Evolutionary conservation across 2,113 vertebrate genomes (phyloP), one percentile per base, ranked within the genome.

Genomic region (Alces alces): DNA sequence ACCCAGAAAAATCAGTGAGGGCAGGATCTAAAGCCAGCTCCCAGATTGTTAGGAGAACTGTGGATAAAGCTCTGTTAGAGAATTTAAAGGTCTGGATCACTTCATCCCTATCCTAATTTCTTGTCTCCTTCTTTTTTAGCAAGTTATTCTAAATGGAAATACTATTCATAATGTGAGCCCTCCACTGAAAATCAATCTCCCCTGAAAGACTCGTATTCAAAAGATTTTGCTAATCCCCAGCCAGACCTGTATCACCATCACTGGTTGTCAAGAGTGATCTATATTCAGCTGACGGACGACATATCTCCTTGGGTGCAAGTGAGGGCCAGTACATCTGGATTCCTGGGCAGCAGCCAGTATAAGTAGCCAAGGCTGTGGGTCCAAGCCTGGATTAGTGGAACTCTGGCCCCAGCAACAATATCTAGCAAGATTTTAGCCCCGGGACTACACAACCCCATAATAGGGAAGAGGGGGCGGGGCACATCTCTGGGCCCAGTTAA

Each of bases 21-120:
- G 33, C 54, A 50, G 70, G 78, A 64, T 70, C 89, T 64, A 47
- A 23, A 95, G 54, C 17, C 47, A 73, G 76, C 23, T 55, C 43
- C 25, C 28, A 64, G 39, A 55, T 0, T 8, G 23, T 43, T 11
- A 54, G 47, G 43, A 23, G 52, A 45, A n/a, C 79, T 21, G n/a
- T 33, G 13, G 36, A 15, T 13, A 5, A n/a, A 50, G 50, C 45
- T 73, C 39, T 73, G 27, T 28, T 10, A n/a, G 2, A 10, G 64
- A n/a, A 87, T 83, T 76, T 47, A 39, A 64, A 85, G 52, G 15
- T 76, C 94, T 92, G 43, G 73, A 50, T 57, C 54, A 70, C 58
- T 93, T 90, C 64, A 30, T 47, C 21, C 60, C 5, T 14, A 8
- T 58, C 78, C 76, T 61, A 58, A 94, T 13, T 39, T 82, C 61